These are phyloP conservation scores for Globicephala melas DNA, from an alignment of 2,113 vertebrate genomes.

Conservation along the genomic window DNA sequence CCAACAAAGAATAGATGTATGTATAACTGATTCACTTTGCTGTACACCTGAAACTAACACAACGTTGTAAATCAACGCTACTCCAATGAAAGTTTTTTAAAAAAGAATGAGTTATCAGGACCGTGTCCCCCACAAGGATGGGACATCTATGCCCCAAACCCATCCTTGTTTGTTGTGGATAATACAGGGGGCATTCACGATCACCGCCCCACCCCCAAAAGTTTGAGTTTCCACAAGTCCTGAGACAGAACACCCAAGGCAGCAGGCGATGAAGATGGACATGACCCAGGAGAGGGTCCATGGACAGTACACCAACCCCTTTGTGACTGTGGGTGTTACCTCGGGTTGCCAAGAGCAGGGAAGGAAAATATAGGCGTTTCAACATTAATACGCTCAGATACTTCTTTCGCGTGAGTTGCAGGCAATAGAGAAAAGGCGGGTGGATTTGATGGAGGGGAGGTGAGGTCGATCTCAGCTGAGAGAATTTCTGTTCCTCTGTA, in stretches of 20 bases:
- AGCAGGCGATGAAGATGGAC: fast-evolving
- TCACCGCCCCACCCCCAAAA: not conserved
- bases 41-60: too few species aligned
- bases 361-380: not conserved
- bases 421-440: too few species aligned
- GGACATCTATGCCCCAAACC: not conserved
- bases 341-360: not conserved
- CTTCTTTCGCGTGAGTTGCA: not conserved
- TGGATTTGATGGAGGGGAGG: not conserved
- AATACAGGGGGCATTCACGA: too few species aligned
- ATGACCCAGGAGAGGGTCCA: not conserved
- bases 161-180: not conserved
- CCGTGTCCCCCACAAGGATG: not conserved
- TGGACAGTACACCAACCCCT: too few species aligned
- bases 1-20: too few species aligned
- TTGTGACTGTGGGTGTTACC: not conserved
- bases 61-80: too few species aligned
- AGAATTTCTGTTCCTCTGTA: not conserved
- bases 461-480: too few species aligned
- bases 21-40: too few species aligned
- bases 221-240: not conserved
- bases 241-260: not conserved
- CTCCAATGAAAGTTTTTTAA: too few species aligned
- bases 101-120: not conserved
- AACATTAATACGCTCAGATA: too few species aligned